Evolutionary conservation across 2,888 invertebrate species (phyloP), one percentile per base, ranked within the genome.

Genomic region (Drosophila fulvimacula): DNA sequence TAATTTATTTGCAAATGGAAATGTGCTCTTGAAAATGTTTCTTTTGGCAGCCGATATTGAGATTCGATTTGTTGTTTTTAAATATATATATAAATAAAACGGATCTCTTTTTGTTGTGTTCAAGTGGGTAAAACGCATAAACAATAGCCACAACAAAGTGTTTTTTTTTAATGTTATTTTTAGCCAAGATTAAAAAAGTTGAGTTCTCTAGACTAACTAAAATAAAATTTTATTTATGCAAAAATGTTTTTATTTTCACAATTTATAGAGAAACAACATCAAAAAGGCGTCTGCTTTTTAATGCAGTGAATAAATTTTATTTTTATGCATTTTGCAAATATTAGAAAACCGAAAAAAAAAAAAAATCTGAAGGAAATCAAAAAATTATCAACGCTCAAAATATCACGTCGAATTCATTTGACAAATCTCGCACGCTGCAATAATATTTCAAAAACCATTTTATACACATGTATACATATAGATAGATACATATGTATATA

Each of bases 361-460:
- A 32, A 4, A 44, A 38, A 52, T 19, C 13, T 13, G 62, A 58
- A 61, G 17, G 10, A 34, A 34, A 80, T 21, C 36, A 7, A 41
- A 42, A 51, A 62, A 76, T 59, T 53, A 52, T 60, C 10, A 38
- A 53, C 38, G 64, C 64, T 56, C 32, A 48, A 63, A 73, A 64
- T 49, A 67, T 77, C 38, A 52, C 52, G 59, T 32, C 34, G 66
- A 71, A 64, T 39, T 71, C 62, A 30, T 81, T 79, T 76, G 79
- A 84, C 76, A 76, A 72, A 81, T 75, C 82, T 82, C 72, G 66
- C 64, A 71, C 68, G 67, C 61, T 65, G 52, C 64, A 48, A 81
- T 76, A 67, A 77, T 69, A 39, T 58, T 69, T 65, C 41, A 53
- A 77, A 80, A 71, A 38, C 53, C 59, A 66, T 78, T 84, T 78